Evolutionary conservation across 2,888 invertebrate genomes (phyloP), one percentile per base, ranked within the genome.

Genomic region (Stratiomys singularior): DNA sequence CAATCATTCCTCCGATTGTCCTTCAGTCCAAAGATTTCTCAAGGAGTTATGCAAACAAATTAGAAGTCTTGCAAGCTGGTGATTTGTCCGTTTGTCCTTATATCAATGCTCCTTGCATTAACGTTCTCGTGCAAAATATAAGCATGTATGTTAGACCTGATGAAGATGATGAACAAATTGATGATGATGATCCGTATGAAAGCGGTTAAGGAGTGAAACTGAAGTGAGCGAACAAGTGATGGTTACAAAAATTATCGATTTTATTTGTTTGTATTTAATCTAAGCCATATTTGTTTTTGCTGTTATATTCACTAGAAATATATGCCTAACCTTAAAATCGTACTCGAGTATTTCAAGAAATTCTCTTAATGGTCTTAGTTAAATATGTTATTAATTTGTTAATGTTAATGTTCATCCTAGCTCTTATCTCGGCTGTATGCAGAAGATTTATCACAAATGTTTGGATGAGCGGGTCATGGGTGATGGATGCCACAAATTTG

Each of bases 31-130:
- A 82, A 30, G 81, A 81, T 25, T 84, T 84, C 76, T 79, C 81
- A 13, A 77, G 82, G 46, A 72, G 44, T 11, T 84, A 84, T 79
- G 60, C 46, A 15, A 82, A 80, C 79, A 81, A 82, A 79, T 77
- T 82, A 63, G 82, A 83, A 46, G 83, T 84, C 27, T 78, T 82
- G 15, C 77, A 81, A 72, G 82, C 81, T 11, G 79, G 79, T 76
- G 84, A 84, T 81, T 81, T 84, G 67, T 81, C 79, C 60, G 77
- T 82, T 4, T 63, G 76, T 7, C 83, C 82, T 71, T 81, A 82
- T 71, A 5, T 78, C n/a, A 78, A 79, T 77, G 81, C 82, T 11
- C 83, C 83, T 44, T 84, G 84, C 71, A 82, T 84, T 76, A 84
- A 84, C 79, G 81, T 83, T 44, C 79, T 80, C 13, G 78, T 81